Conservation (phyloP, 1,140 invertebrate genomes). For the Cataglyphis hispanica region DNA sequence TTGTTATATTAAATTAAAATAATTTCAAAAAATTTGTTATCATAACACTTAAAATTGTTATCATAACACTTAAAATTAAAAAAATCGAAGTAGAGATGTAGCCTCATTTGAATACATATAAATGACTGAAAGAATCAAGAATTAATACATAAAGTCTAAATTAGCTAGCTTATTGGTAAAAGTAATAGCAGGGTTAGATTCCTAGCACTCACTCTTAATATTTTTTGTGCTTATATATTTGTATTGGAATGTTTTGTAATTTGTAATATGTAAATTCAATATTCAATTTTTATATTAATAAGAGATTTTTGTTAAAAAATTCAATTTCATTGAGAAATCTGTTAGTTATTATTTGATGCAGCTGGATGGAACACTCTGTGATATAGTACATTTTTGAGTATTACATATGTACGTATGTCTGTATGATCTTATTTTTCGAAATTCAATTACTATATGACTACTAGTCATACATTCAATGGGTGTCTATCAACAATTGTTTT, state of each 20-base stretch:
- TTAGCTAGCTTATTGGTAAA: background rate
- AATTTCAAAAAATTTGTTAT: no score
- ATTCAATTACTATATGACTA: constrained; percentile 36
- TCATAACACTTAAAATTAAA: background rate
- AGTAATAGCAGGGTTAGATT: background rate
- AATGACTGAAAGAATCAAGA: no score
- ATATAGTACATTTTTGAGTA: constrained; percentile 55
- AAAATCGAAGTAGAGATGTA: no score
- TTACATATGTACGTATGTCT: constrained; percentile 38
- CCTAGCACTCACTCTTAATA: background rate
- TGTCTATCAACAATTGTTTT: background rate
- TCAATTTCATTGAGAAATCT: constrained; percentile 13
- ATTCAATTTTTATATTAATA: background rate
- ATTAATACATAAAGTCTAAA: background rate
- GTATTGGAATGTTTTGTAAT: background rate
- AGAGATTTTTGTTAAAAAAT: background rate
- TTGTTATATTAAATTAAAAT: background rate
- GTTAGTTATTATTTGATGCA: background rate
- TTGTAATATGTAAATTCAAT: background rate
- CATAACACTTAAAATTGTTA: background rate
- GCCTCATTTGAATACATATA: no score
- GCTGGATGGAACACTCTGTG: background rate
- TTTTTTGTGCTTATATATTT: background rate
- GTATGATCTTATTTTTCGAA: constrained; percentile 29
- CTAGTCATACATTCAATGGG: background rate